phyloP scores from a whole-genome alignment of 2,888 invertebrate genomes.

The Autographa gamma region DNA sequence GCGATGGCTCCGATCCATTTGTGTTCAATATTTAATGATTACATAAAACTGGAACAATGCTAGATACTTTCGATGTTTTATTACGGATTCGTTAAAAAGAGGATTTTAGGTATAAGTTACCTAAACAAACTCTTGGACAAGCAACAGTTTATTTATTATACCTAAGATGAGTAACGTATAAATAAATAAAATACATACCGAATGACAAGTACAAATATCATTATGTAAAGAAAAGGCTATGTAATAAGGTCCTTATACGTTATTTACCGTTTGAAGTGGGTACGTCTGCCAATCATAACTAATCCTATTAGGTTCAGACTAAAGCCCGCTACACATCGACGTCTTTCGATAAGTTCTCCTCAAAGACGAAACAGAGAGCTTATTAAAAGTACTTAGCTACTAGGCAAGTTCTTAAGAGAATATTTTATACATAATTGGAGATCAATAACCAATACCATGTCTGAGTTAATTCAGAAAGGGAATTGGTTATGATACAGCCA shows the following conservation, averaged over 20 bases:
- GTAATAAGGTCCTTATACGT: neutral
- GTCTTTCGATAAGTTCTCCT: constrained; percentile 17
- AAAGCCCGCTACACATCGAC: constrained; percentile 9
- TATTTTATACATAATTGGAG: constrained; percentile 2
- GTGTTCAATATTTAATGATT: constrained; percentile 38
- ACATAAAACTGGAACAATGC: constrained; percentile 45
- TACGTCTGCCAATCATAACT: constrained; percentile 32
- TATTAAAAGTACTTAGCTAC: constrained; percentile 8
- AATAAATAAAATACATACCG: neutral
- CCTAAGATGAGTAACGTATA: no score
- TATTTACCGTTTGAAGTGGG: constrained; percentile 32
- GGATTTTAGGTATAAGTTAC: constrained; percentile 24
- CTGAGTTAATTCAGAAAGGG: neutral
- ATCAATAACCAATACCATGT: constrained; percentile 1
- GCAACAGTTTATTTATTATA: neutral
- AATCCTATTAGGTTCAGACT: constrained; percentile 44
- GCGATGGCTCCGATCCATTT: constrained; percentile 36
- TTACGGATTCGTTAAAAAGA: constrained; percentile 34
- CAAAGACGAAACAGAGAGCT: constrained; percentile 12
- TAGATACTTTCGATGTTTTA: constrained; percentile 30
- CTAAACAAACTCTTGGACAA: neutral
- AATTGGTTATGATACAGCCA: neutral
- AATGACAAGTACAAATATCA: neutral
- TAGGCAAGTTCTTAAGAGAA: neutral
- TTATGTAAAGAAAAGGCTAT: neutral